Conservation (phyloP, 2,113 vertebrate species). For the Salvelinus alpinus region DNA sequence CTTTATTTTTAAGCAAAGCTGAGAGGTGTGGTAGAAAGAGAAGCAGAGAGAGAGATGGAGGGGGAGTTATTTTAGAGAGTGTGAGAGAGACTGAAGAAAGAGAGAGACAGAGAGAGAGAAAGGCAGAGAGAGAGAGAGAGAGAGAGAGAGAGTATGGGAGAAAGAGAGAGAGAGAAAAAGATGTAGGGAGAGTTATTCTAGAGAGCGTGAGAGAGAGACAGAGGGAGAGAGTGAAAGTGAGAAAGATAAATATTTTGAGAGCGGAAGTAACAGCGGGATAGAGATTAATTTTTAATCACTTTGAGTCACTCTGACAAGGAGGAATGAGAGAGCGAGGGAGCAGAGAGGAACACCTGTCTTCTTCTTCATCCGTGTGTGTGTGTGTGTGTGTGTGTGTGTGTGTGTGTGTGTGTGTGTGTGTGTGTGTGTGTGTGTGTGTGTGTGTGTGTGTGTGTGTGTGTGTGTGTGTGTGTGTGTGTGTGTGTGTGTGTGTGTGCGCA, state of each 20-base stretch:
- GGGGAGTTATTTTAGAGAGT: not conserved
- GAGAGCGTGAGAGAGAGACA: not conserved
- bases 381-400: too few species aligned
- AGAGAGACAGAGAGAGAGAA: not conserved
- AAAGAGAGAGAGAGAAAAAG: not conserved
- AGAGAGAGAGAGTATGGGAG: not conserved
- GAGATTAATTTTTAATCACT: not conserved
- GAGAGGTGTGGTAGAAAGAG: too few species aligned
- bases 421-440: too few species aligned
- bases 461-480: not conserved
- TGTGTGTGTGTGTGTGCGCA: too few species aligned
- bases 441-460: too few species aligned
- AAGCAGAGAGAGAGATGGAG: too few species aligned
- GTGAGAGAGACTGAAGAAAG: not conserved
- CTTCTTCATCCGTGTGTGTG: not conserved
- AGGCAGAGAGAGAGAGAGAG: not conserved
- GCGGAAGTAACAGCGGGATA: not conserved
- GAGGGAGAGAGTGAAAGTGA: not conserved
- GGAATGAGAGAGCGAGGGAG: not conserved
- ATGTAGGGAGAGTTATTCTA: not conserved
- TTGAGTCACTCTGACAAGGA: not conserved
- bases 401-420: too few species aligned
- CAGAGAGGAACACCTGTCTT: not conserved
- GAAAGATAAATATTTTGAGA: not conserved
- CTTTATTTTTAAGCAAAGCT: not conserved